Evolutionary conservation across 2,888 invertebrate genomes (phyloP).

Genomic region (Xestia sexstrigata): DNA sequence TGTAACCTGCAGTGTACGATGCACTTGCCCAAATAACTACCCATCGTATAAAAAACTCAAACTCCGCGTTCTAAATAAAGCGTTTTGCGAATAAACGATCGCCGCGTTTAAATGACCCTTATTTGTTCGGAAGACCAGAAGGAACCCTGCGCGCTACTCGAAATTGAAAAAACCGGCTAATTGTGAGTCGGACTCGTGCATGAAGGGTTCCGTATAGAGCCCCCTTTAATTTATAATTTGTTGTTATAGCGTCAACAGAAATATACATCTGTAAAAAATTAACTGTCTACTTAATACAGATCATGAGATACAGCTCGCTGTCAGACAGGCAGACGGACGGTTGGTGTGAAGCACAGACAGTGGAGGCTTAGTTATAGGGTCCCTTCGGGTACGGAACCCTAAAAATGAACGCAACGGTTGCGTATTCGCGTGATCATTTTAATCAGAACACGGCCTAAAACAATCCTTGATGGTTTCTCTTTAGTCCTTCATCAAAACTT

Average conservation of each 20-base stretch:
- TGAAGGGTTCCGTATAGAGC: too few relatives aligned
- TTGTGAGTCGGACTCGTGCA: neutral
- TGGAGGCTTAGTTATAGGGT: too few relatives aligned
- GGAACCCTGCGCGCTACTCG: neutral
- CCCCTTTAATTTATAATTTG: too few relatives aligned
- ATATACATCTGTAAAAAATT: too few relatives aligned
- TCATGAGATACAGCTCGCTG: too few relatives aligned
- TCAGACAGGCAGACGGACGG: too few relatives aligned
- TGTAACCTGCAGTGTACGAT: neutral
- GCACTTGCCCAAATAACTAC: neutral
- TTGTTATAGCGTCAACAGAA: too few relatives aligned
- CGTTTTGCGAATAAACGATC: neutral
- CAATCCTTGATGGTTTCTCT: neutral
- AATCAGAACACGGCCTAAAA: neutral
- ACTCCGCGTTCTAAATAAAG: neutral
- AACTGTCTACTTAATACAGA: too few relatives aligned
- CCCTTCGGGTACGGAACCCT: neutral
- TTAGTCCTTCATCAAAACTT: neutral
- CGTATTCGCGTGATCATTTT: neutral
- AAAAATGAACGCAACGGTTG: neutral
- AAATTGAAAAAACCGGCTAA: neutral
- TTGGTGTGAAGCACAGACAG: too few relatives aligned
- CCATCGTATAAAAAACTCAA: neutral
- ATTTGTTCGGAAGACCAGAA: neutral
- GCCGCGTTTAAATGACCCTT: neutral